phyloP scores from a whole-genome alignment of 1,140 invertebrate species.

The Zaprionus capensis region DNA sequence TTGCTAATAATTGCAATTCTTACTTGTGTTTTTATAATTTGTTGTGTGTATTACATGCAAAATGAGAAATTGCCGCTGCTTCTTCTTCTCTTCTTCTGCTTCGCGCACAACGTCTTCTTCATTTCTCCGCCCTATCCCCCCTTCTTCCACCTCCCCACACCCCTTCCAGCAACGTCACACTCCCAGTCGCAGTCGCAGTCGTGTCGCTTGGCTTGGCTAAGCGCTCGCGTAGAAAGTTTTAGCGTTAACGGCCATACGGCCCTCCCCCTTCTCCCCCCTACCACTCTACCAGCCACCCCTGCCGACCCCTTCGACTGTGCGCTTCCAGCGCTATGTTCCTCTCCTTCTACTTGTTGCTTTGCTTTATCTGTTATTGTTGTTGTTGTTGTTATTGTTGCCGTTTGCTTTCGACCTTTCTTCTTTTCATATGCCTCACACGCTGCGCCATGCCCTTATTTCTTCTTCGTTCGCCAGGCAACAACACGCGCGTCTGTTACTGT shows the following conservation, averaged over 20 bases:
- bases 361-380: slow-evolving; percentile 16
- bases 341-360: slow-evolving; percentile 8
- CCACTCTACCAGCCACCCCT: slow-evolving; percentile 37
- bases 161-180: neutral
- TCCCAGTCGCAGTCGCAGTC: slow-evolving; percentile 12
- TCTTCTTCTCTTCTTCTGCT: slow-evolving; percentile 36
- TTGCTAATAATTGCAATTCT: neutral
- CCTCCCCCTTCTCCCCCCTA: slow-evolving; percentile 24
- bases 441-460: slow-evolving; percentile 74
- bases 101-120: slow-evolving; percentile 24
- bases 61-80: slow-evolving; percentile 58
- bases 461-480: slow-evolving; percentile 53
- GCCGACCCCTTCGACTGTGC: neutral
- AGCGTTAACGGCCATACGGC: slow-evolving; percentile 64
- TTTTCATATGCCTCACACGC: slow-evolving; percentile 53
- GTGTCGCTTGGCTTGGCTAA: slow-evolving; percentile 76
- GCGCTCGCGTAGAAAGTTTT: slow-evolving; percentile 80
- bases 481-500: slow-evolving; percentile 66
- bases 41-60: slow-evolving; percentile 60
- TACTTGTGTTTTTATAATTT: slow-evolving; percentile 34
- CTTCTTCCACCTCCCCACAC: slow-evolving; percentile 25
- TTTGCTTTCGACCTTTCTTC: slow-evolving; percentile 81
- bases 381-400: slow-evolving; percentile 35
- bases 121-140: slow-evolving; percentile 33
- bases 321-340: too few species aligned